Evolutionary conservation across 2,888 invertebrate genomes (phyloP), one percentile per base, ranked within the genome.

Genomic region (Xanthorhoe designata): DNA sequence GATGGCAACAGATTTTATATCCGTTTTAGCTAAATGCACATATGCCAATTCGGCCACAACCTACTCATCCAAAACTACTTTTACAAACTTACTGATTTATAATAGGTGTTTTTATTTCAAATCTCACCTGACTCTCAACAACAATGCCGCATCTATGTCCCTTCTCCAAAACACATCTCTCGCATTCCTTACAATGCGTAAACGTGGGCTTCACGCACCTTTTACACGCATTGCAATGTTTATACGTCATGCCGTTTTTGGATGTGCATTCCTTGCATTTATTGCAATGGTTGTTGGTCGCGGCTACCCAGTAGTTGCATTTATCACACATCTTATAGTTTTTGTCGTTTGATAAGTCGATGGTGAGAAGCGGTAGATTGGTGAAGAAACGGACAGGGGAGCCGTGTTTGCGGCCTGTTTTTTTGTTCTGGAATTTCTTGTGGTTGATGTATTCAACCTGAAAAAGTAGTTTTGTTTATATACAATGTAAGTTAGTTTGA

Each of bases 321-420:
- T 90, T 89, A 1, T 94, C 86, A 81, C 98, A 98, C 74, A 94
- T 95, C 83, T 95, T 96, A 83, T 98, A 98, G 18, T 95, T 96
- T 69, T 96, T 96, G 53, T 91, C 89, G 3, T 90, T 88, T 0
- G 92, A 91, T 29, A 94, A 72, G 66, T 91, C 86, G 19, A 94
- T 89, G 0, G 92, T 94, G 54, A 87, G 78, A 0, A 94, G 84
- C 0, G 95, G 94, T 18, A 98, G 88, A 86, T 98, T 98, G 1
- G 98, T 98, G 81, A 98, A 98, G 75, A 98, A 95, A 13, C 98
- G 94, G 0, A 98, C 97, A 0, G 98, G 98, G 0, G 98, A 98
- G 0, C 97, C 97, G 32, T 95, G 92, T 81, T 96, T 96, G 42
- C 95, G 94, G 0, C 95, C 96, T 19, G 95, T 94, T 19, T 94